These are phyloP conservation scores for Sebastes itinus DNA, from an alignment of 2,797 vertebrate species.

Conservation along the genomic window DNA sequence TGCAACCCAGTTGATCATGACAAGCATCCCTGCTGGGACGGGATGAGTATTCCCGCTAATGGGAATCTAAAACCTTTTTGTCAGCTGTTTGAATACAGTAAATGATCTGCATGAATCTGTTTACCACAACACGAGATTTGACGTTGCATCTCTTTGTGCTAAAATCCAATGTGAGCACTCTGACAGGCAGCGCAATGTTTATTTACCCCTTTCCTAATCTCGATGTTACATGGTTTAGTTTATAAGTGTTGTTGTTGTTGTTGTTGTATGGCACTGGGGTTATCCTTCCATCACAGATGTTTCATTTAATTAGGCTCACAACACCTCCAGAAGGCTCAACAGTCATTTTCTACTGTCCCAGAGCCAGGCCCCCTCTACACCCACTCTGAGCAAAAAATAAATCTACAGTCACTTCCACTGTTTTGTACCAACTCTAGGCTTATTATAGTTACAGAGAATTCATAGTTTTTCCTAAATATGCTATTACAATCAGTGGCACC, in stretches of 20 bases:
- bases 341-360: constrained; percentile 21
- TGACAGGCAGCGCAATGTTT: constrained; percentile 14
- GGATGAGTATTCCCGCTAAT: background rate
- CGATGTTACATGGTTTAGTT: constrained; percentile 3
- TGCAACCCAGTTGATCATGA: background rate
- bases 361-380: background rate
- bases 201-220: constrained; percentile 6
- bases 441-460: background rate
- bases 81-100: background rate
- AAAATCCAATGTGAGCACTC: background rate
- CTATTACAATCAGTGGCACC: background rate
- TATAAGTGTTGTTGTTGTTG: background rate
- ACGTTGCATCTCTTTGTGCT: background rate
- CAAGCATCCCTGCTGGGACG: background rate
- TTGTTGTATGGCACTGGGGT: constrained; percentile 17
- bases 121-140: background rate
- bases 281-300: constrained; percentile 32
- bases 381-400: background rate
- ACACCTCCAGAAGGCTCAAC: constrained; percentile 17
- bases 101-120: background rate
- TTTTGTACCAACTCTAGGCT: background rate
- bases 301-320: constrained; percentile 51
- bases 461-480: background rate
- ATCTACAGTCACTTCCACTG: background rate
- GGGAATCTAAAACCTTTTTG: background rate